Percentiles rank a stretch among this genome's conserved stretches.
Evolutionary conservation across 2,888 invertebrate genomes (phyloP).

Genomic region (Philonicus albiceps): DNA sequence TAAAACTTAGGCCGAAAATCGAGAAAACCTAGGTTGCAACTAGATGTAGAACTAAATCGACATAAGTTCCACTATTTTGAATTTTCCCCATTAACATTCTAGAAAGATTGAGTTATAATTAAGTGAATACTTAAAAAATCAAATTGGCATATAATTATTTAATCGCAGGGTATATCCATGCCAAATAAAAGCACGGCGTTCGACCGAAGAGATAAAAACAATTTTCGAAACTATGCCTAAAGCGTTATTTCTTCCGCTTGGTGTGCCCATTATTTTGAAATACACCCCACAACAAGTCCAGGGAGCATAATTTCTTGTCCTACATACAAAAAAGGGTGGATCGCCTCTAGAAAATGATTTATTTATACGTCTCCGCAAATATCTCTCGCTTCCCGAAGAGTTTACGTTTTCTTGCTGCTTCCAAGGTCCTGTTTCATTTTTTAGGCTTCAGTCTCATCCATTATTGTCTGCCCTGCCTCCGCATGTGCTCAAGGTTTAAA

Average conservation of each 20-base stretch:
- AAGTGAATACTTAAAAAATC: neutral
- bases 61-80: too few relatives aligned
- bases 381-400: neutral
- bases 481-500: slow-evolving; percentile 26
- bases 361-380: slow-evolving; percentile 1
- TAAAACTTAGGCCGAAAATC: too few relatives aligned
- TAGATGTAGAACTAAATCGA: too few relatives aligned
- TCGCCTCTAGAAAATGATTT: neutral
- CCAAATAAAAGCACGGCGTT: neutral
- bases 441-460: slow-evolving; percentile 37
- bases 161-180: neutral
- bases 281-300: neutral
- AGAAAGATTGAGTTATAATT: too few relatives aligned
- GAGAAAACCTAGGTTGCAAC: too few relatives aligned
- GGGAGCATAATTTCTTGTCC: neutral
- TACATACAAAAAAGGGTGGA: neutral
- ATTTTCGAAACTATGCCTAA: neutral
- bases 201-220: neutral
- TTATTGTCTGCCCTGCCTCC: slow-evolving; percentile 18
- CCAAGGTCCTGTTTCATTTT: slow-evolving; percentile 25
- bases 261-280: neutral
- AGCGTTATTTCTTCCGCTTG: neutral
- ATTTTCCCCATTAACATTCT: too few relatives aligned
- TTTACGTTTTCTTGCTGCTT: neutral
- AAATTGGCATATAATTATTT: neutral